phyloP scores from a whole-genome alignment of 1,140 invertebrate genomes.

The Mylabris phalerata region DNA sequence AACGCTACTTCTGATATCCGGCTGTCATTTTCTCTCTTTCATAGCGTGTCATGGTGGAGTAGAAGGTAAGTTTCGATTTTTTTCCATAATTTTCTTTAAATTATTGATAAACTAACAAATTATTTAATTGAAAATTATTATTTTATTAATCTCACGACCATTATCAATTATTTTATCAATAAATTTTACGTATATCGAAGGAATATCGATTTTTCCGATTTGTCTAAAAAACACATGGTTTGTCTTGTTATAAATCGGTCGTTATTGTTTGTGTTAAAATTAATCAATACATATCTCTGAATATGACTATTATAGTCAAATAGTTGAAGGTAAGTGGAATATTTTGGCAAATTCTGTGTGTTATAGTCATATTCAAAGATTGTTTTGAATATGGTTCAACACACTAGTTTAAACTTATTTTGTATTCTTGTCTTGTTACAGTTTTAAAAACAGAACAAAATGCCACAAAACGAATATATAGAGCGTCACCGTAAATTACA shows the following conservation, averaged over 20 bases:
- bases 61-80: constrained; percentile 27
- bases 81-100: constrained; percentile 10
- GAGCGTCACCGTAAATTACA: constrained; percentile 94
- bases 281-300: constrained; percentile 23
- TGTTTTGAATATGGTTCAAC: constrained; percentile 31
- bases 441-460: constrained; percentile 39
- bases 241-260: not conserved
- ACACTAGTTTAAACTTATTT: constrained; percentile 7
- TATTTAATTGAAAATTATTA: constrained; percentile 1
- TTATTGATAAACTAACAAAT: not conserved
- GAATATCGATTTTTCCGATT: not conserved
- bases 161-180: constrained; percentile 1
- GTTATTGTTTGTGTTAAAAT: not conserved
- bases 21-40: constrained; percentile 22
- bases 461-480: constrained; percentile 99
- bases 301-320: constrained; percentile 34
- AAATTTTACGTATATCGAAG: not conserved
- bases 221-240: constrained; percentile 1
- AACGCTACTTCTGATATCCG: not conserved
- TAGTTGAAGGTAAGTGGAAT: constrained; percentile 32
- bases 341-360: constrained; percentile 10
- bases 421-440: constrained; percentile 16
- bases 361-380: constrained; percentile 39
- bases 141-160: not conserved
- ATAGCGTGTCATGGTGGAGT: constrained; percentile 36